Evolutionary conservation across 2,888 invertebrate species (phyloP).

Genomic region (Merodon equestris): DNA sequence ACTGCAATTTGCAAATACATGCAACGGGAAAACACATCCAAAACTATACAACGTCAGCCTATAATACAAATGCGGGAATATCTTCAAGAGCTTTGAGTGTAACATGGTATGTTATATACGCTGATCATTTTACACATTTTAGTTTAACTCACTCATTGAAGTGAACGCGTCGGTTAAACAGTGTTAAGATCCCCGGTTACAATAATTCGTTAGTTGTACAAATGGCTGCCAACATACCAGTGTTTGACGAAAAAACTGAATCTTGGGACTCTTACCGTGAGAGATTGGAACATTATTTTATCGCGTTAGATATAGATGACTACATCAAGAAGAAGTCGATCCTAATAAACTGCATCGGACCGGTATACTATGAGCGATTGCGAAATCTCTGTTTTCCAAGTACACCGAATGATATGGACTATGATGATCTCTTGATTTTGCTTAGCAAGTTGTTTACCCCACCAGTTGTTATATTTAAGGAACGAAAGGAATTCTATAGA

Average conservation of each 20-base stretch:
- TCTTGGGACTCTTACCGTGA: conserved; percentile 57
- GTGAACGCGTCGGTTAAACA: too few relatives aligned
- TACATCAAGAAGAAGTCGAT: conserved; percentile 42
- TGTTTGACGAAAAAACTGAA: conserved; percentile 48
- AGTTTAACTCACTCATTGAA: too few relatives aligned
- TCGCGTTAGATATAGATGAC: conserved; percentile 48
- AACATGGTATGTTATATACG: too few relatives aligned
- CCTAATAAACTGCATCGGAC: conserved; percentile 47
- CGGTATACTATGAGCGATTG: conserved; percentile 35
- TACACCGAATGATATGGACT: conserved; percentile 39
- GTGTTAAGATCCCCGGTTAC: neutral
- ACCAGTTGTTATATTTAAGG: conserved; percentile 45
- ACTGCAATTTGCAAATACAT: too few relatives aligned
- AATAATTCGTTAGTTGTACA: neutral
- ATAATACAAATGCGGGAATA: too few relatives aligned
- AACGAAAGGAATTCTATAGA: conserved; percentile 44
- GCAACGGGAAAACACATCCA: too few relatives aligned
- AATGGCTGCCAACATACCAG: conserved; percentile 45
- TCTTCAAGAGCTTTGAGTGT: too few relatives aligned
- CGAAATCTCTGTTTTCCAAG: conserved; percentile 55
- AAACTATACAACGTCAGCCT: too few relatives aligned
- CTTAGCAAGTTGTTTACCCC: conserved; percentile 42
- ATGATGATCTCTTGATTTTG: conserved; percentile 40
- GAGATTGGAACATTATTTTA: conserved; percentile 47
- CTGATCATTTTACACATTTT: too few relatives aligned